A percentile compares a stretch with the other conserved stretches of the same genome.
Conservation (phyloP, 2,113 vertebrate species). For the Takifugu flavidus region DNA sequence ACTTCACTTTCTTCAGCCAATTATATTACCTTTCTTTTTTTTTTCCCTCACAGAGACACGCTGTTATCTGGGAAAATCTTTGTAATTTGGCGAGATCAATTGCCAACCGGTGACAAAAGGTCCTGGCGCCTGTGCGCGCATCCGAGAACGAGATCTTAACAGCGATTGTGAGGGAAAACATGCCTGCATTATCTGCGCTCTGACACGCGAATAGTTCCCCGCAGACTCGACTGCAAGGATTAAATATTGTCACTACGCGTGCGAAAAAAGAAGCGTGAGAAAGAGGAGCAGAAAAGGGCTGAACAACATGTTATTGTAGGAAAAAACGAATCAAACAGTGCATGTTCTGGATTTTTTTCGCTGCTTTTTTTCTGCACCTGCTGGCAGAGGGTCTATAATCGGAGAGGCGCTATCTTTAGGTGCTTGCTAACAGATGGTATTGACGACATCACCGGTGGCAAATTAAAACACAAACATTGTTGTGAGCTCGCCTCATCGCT, state of each 20-base stretch:
- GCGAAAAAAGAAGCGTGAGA: constrained; percentile 10
- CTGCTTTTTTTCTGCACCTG: no score
- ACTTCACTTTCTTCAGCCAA: constrained; percentile 47
- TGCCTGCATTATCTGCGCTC: constrained; percentile 33
- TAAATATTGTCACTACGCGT: constrained; percentile 35
- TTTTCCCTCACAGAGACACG: constrained; percentile 12
- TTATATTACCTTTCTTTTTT: constrained; percentile 46
- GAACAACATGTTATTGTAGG: no score
- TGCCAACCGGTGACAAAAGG: constrained; percentile 38
- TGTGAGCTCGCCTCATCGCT: not conserved
- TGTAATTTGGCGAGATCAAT: constrained; percentile 37
- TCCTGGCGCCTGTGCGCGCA: constrained; percentile 26
- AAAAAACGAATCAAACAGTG: constrained; percentile 5
- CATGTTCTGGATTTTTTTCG: not conserved
- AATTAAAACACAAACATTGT: constrained; percentile 8
- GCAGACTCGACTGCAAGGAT: constrained; percentile 15
- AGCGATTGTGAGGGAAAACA: constrained; percentile 29
- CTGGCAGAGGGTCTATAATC: constrained; percentile 27
- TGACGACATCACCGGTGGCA: constrained; percentile 23
- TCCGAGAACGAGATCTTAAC: constrained; percentile 15
- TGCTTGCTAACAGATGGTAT: constrained; percentile 30
- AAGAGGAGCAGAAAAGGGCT: not conserved
- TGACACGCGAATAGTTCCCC: constrained; percentile 27
- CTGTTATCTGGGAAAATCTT: constrained; percentile 27
- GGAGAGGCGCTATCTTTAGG: constrained; percentile 24